Evolutionary conservation across 2,113 vertebrate species (phyloP), one percentile per base, ranked within the genome.

Genomic region (Lepus americanus): DNA sequence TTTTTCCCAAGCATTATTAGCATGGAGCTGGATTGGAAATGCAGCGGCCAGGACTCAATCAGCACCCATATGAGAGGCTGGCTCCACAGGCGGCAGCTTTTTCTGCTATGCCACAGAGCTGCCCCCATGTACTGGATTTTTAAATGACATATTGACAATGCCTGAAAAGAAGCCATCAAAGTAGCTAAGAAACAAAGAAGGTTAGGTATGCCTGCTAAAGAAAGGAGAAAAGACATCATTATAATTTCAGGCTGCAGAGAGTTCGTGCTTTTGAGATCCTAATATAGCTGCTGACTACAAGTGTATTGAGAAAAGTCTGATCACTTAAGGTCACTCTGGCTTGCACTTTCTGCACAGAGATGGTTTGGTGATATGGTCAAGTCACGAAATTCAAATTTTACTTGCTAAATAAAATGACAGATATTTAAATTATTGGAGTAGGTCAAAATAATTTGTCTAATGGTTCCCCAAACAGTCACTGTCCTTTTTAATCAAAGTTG

Each of bases 391-490:
- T 96, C 82, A 94, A 72, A 51, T 59, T 78, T 92, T 72, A 90
- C 77, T 96, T 96, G 74, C 33, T 91, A 94, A 95, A 95, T 95
- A 89, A 97, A 96, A 77, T 93, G 64, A 87, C 91, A 61, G 53
- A 64, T 89, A 94, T 87, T 94, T 95, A 95, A 96, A 94, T 94
- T 92, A 59, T 78, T 92, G 93, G 19, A 92, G 44, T 23, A 61
- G 51, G 44, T 97, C 76, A 97, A 87, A 96, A 95, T 92, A 91
- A 96, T 92, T 81, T 96, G 59, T 89, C 87, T 94, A 97, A 81
- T 93, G 23, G 53, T 89, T 93, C 16, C 82, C 59, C 67, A 74
- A 92, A 89, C 19, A 89, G 51, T 89, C 87, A 87, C 76, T 93
- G 83, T 93, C 89, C 70, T 94, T 93, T 96, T 70, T 89, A 94